Base-by-base conservation (phyloP, 2,113 vertebrate genomes). In the Trogon surrucura region DNA sequence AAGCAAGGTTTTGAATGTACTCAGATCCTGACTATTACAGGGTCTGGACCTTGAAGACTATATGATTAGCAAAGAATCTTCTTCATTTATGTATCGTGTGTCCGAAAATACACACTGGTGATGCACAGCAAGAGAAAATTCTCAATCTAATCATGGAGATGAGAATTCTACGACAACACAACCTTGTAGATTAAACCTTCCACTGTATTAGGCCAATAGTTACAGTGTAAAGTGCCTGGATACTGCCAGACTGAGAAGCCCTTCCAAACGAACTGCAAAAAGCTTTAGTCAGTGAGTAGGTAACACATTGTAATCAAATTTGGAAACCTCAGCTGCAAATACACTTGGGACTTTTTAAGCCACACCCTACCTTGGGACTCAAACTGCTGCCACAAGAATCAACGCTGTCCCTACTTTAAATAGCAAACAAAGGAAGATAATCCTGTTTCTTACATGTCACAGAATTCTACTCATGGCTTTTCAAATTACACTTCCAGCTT, bases 341-440 rank as follows among this genome's bases (percentile, higher is more conserved):
- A 53, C 34, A 95, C 53, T 54, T 70, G 11, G 87, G 75, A 93
- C 51, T 45, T 93, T 83, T 93, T 88, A 95, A 95, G 78, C 88
- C 82, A 53, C 77, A 96, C 29, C 51, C 78, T 36, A 77, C 74
- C 77, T 95, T 67, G 95, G 93, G 81, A 95, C 53, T 54, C 77
- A 25, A 91, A 85, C 81, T 64, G 50, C 70, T 88, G 66, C 77
- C 92, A 45, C 58, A 74, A 89, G n/a, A 95, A 97, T 87, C 91
- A 89, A 75, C 92, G 82, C 15, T 62, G 36, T 78, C 80, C 84
- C 91, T 95, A 81, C 72, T 96, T 93, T 85, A 95, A 96, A 93
- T 62, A 95, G 61, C 44, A 93, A 66, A 80, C 80, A 41, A 91
- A 93, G 36, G 48, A 91, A 79, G 74, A 95, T 77, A 85, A 96